A percentile compares a stretch with the other conserved stretches of the same genome.
Conservation (phyloP, 53 echinoderm and acorn worm species). For the Apostichopus leukothele region DNA sequence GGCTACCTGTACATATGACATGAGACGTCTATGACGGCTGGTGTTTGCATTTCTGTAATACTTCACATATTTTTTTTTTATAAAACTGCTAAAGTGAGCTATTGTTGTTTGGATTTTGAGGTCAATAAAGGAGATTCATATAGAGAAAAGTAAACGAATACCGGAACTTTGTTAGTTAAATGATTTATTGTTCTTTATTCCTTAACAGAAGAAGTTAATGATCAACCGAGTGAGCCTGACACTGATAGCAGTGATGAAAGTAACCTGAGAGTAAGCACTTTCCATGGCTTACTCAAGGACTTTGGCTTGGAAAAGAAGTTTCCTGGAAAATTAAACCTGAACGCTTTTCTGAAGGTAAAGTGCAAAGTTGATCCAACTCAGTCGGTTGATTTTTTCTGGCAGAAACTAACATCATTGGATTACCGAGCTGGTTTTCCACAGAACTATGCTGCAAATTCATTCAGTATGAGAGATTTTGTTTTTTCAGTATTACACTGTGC, state of each 20-base stretch:
- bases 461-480: slow-evolving; percentile 40
- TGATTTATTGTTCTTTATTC: neutral
- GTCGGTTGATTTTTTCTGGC: slow-evolving; percentile 13
- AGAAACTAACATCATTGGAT: slow-evolving; percentile 23
- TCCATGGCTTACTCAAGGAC: neutral
- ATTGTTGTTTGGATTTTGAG: no score
- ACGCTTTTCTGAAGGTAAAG: slow-evolving; percentile 2
- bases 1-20: no score
- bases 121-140: no score
- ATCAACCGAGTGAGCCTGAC: slow-evolving; percentile 6
- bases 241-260: neutral
- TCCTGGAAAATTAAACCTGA: slow-evolving; percentile 5
- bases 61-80: no score
- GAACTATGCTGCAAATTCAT: neutral
- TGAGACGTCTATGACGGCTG: no score
- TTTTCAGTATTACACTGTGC: slow-evolving; percentile 9
- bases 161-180: no score
- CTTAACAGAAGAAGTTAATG: neutral
- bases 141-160: no score
- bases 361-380: neutral
- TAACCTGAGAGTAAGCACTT: neutral
- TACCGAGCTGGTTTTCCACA: slow-evolving; percentile 30
- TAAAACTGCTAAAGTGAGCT: no score
- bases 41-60: no score
- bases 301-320: slow-evolving; percentile 27